These are phyloP conservation scores for Coelopa frigida DNA, from an alignment of 1,140 invertebrate genomes.

Conservation along the genomic window DNA sequence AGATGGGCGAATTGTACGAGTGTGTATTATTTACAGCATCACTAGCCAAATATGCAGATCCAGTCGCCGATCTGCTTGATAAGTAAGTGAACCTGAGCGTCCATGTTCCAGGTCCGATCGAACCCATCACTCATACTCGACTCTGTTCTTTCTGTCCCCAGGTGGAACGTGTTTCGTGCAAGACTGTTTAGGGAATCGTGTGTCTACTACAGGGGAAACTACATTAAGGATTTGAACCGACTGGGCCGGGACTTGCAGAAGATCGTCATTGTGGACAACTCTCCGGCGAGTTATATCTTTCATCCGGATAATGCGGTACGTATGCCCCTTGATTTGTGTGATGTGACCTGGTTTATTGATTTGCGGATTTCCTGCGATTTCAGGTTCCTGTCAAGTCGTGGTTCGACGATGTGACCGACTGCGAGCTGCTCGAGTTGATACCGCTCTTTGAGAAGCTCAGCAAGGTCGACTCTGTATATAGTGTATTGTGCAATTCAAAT, in stretches of 20 bases:
- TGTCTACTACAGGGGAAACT: slow-evolving; percentile 99
- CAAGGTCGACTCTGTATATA: slow-evolving; percentile 90
- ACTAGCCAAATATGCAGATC: slow-evolving; percentile 99
- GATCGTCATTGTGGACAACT: slow-evolving; percentile 99
- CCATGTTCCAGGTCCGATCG: too few relatives aligned
- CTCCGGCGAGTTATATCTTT: slow-evolving; percentile 99
- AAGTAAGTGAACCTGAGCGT: slow-evolving; percentile 41
- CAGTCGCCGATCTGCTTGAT: slow-evolving; percentile 96
- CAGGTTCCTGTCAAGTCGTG: slow-evolving; percentile 94
- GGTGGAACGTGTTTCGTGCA: slow-evolving; percentile 94
- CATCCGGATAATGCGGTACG: slow-evolving; percentile 99
- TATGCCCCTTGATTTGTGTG: slow-evolving; percentile 22
- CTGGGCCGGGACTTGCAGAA: slow-evolving; percentile 92
- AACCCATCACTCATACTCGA: too few relatives aligned
- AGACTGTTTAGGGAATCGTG: slow-evolving; percentile 98
- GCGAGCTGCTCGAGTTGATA: slow-evolving; percentile 88
- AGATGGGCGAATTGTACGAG: slow-evolving; percentile 97
- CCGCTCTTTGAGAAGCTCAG: slow-evolving; percentile 93
- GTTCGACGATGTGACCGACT: slow-evolving; percentile 96
- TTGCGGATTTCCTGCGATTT: slow-evolving; percentile 20
- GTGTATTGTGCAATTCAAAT: slow-evolving; percentile 83
- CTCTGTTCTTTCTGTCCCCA: slow-evolving; percentile 31
- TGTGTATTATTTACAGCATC: slow-evolving; percentile 99
- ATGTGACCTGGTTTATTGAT: slow-evolving; percentile 11
- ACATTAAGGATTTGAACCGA: slow-evolving; percentile 98